Conservation (phyloP, 1,140 invertebrate genomes). For the Andrena cerasifolii region DNA sequence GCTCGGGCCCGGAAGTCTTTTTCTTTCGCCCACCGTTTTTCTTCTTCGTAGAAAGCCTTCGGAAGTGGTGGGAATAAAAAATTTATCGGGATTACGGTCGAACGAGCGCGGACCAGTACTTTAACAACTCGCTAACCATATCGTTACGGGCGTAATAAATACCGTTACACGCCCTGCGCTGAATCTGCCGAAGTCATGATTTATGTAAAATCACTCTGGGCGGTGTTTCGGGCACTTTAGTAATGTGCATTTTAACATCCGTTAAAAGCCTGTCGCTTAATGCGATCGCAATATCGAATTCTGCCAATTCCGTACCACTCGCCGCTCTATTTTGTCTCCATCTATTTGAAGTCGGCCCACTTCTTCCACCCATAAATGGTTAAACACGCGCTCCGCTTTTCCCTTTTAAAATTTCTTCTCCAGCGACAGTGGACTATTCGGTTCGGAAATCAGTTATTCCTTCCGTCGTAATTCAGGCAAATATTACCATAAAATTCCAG, state of each 20-base stretch:
- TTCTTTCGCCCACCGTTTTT: neutral
- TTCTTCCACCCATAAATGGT: constrained; percentile 28
- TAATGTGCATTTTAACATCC: constrained; percentile 65
- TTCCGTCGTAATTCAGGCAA: neutral
- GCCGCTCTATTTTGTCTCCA: neutral
- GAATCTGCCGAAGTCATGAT: neutral
- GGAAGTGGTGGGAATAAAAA: neutral
- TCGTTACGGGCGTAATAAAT: neutral
- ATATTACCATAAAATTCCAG: too few species aligned
- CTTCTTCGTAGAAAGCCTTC: neutral
- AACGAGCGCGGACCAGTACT: neutral
- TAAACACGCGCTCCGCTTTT: constrained; percentile 28
- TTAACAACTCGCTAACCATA: neutral
- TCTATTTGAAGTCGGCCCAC: constrained; percentile 24
- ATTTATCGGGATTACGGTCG: neutral
- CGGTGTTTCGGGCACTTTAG: neutral
- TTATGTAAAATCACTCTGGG: neutral
- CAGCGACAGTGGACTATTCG: neutral
- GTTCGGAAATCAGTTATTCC: neutral
- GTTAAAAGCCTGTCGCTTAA: constrained; percentile 60
- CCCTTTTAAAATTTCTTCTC: neutral
- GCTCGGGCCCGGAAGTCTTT: neutral
- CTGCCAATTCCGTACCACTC: constrained; percentile 11
- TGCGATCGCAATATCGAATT: neutral
- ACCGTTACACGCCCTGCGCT: neutral